Base-by-base conservation (phyloP, 1,140 invertebrate genomes). In the Drosophila kohkoa region DNA sequence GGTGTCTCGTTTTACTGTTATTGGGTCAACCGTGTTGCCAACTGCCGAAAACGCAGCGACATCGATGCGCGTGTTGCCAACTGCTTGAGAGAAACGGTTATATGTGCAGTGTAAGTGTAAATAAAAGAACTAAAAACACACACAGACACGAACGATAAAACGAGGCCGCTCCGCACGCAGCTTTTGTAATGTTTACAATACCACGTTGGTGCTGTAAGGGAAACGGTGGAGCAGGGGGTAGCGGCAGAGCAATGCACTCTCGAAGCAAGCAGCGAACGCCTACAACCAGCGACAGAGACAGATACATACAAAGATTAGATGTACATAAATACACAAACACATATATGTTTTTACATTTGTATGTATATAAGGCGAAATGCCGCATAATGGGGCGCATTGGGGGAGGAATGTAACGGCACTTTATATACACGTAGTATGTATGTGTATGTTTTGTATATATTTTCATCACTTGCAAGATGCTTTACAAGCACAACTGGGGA, bases 11-110 rank as follows among this genome's bases (percentile, higher is more conserved):
- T 75, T 13, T 75, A 72, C 85, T 65, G 85, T 81, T 89, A 89
- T 89, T 89, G 72, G 85, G 85, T 89, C 85, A 89, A 77, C 85
- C 85, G 86, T 85, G 75, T 77, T 82, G 76, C 81, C 81, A 83
- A 83, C 81, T 77, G 81, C 64, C 67, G 67, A 70, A 71, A 75
- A 65, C 43, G 58, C 52, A 75, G 67, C 25, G 60, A 25, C 55
- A 54, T 54, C 16, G 57, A 70, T 64, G 66, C 67, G 66, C 66
- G 58, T 62, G 66, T 60, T 76, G 74, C 67, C 59, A 72, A 71
- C 74, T 16, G 72, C 66, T 35, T 8, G 77, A 73, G 62, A 66
- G 20, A 69, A 52, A 72, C 67, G 65, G 63, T 79, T 79, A 66
- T 32, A 32, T 38, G 35, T 38, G 35, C 58, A 81, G 80, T 88